Evolutionary conservation across 2,888 invertebrate species (phyloP), one percentile per base, ranked within the genome.

Genomic region (Clostera curtula): DNA sequence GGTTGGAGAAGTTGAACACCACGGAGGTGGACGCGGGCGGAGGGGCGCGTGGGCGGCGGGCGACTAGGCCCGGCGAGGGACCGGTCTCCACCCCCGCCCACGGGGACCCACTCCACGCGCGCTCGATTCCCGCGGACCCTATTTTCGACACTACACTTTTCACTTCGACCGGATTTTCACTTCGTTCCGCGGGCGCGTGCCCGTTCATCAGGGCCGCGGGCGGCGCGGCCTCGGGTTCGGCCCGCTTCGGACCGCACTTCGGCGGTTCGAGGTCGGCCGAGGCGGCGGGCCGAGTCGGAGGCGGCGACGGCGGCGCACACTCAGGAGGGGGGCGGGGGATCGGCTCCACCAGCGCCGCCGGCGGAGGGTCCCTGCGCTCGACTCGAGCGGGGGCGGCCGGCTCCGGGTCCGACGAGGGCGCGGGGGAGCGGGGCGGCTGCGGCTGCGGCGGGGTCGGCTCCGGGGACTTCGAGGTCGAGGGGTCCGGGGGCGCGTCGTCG

Each of bases 1-100:
- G 88, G 73, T 89, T 86, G 45, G 91, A 92, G 77, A 95, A 96
- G 85, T 95, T 93, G 83, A 95, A 95, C 43, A 94, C 93, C 80
- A 94, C 89, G 46, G 91, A 90, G 49, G 89, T 90, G 58, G 87
- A 82, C 44, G 87, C 82, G 35, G 72, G 59, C 25, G 66, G 51
- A 5, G 72, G 65, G 14, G 52, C 51, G 27, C 63, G 61, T 16
- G 36, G 12, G 6, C 48, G 62, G 49, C 45, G 36, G 33, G 28
- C 18, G n/a, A n/a, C n/a, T n/a, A n/a, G n/a, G n/a, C n/a, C n/a
- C 19, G 3, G 14, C 4, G 11, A 19, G n/a, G 43, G 49, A 47
- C 29, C 56, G 45, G 39, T 45, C 46, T 40, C 40, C 41, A 40
- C 27, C 40, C 44, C 50, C 48, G 49, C 50, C 41, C 48, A 28